Percentiles rank a stretch among this genome's conserved stretches.
These are phyloP conservation scores for Melinopterus prodromus DNA, from an alignment of 2,888 invertebrate species.

Conservation along the genomic window DNA sequence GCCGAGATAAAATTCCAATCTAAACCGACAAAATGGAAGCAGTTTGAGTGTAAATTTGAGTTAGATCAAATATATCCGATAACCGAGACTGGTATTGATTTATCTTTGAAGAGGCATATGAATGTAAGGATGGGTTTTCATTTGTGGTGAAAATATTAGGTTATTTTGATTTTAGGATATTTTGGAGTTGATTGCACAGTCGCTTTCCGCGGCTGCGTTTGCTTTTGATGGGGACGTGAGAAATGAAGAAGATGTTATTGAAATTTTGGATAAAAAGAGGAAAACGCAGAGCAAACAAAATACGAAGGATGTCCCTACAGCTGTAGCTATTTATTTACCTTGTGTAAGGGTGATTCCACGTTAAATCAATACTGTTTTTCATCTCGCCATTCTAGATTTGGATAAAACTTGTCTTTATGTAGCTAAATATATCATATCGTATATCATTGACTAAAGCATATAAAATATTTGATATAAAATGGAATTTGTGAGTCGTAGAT, in stretches of 20 bases:
- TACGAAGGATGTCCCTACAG: conserved; percentile 63
- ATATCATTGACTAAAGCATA: too few species aligned
- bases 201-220: conserved; percentile 71
- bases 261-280: conserved; percentile 69
- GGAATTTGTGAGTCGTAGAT: too few species aligned
- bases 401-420: too few species aligned
- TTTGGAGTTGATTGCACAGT: conserved; percentile 66
- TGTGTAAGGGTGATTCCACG: conserved; percentile 64
- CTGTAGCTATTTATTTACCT: conserved; percentile 74
- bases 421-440: too few species aligned
- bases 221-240: conserved; percentile 78
- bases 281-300: conserved; percentile 41
- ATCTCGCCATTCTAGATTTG: too few species aligned
- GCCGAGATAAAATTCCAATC: conserved; percentile 82
- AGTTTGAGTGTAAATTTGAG: conserved; percentile 78
- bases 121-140: conserved; percentile 61
- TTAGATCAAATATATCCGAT: conserved; percentile 80
- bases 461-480: too few species aligned
- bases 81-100: conserved; percentile 67
- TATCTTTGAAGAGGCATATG: conserved; percentile 74
- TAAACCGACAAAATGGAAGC: conserved; percentile 77
- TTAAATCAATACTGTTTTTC: too few species aligned
- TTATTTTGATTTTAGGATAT: conserved; percentile 62
- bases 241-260: conserved; percentile 69
- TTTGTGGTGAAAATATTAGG: conserved; percentile 31